Percentiles rank a stretch among this genome's conserved stretches.
Evolutionary conservation across 1,140 invertebrate species (phyloP).

Genomic region (Aculops lycopersici): DNA sequence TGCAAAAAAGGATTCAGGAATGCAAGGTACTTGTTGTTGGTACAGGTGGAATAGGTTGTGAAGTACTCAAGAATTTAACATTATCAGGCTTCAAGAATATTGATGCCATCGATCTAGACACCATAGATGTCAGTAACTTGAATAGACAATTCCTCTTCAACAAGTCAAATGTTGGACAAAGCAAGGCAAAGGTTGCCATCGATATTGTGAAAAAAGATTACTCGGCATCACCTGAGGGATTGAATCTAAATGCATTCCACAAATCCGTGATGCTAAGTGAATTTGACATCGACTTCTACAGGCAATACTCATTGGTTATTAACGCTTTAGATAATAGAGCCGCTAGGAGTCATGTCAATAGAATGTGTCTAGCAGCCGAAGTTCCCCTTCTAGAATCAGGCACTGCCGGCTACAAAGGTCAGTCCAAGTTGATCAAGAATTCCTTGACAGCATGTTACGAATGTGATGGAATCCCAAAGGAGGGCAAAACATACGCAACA

Average conservation of each 20-base stretch:
- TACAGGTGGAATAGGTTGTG: slow-evolving; percentile 94
- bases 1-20: too few relatives aligned
- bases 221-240: not conserved
- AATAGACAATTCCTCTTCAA: slow-evolving; percentile 94
- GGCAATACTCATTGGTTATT: slow-evolving; percentile 62
- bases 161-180: slow-evolving; percentile 69
- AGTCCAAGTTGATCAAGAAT: slow-evolving; percentile 29
- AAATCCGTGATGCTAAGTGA: slow-evolving; percentile 26
- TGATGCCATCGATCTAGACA: slow-evolving; percentile 92
- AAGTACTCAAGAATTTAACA: slow-evolving; percentile 78
- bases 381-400: slow-evolving; percentile 82
- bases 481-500: slow-evolving; percentile 70
- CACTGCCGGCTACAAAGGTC: slow-evolving; percentile 75
- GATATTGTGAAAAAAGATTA: slow-evolving; percentile 24
- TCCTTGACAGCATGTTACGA: slow-evolving; percentile 73
- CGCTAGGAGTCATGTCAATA: slow-evolving; percentile 89
- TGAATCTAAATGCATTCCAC: slow-evolving; percentile 5
- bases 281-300: slow-evolving; percentile 67
- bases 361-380: slow-evolving; percentile 82
- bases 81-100: slow-evolving; percentile 77
- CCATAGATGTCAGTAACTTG: slow-evolving; percentile 91
- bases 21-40: slow-evolving; percentile 52
- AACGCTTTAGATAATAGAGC: slow-evolving; percentile 89
- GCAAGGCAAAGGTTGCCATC: slow-evolving; percentile 37
- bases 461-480: slow-evolving; percentile 49